Evolutionary conservation across 2,113 vertebrate species (phyloP), one percentile per base, ranked within the genome.

Genomic region (Pterocles burchelli): DNA sequence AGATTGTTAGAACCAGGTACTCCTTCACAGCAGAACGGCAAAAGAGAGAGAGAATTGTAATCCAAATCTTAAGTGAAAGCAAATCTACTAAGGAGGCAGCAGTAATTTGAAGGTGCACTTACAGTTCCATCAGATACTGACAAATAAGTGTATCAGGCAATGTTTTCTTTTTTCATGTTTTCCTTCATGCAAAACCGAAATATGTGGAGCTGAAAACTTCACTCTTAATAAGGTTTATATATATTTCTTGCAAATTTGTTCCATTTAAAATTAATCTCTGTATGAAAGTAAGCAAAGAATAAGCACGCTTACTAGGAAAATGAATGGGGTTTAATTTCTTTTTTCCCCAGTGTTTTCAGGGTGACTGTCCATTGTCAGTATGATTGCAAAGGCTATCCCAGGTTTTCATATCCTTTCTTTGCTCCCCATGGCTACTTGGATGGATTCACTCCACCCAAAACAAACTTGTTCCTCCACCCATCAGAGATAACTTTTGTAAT

Each of bases 401-500:
- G 75, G 55, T 91, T 95, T 94, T 85, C 6, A 4, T 81, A 85
- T 90, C 76, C 59, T 89, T 87, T 95, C 79, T 80, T 76, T 77
- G 31, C 52, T 92, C 24, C 49, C 89, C 43, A 17, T 68, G 79
- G 58, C 88, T 91, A 94, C 71, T 92, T 93, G 57, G 57, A 92
- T 80, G 80, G 73, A 91, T 76, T 79, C 52, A 52, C 54, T 93
- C 73, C 75, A 94, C 41, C n/a, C 24, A 88, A 96, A 96, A 92
- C 70, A 95, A 88, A 86, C 76, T 80, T 84, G 11, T 82, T 78
- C 55, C 62, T 95, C 85, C 86, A 95, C 86, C 93, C 84, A 62
- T 38, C 13, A 85, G 58, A 95, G 92, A 96, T 93, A 95, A 94
- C 71, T 96, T 93, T 65, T 74, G 34, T 82, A 71, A 36, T 77